These are phyloP conservation scores for Trinorchestia longiramus DNA, from an alignment of 1,140 invertebrate genomes.

Conservation along the genomic window DNA sequence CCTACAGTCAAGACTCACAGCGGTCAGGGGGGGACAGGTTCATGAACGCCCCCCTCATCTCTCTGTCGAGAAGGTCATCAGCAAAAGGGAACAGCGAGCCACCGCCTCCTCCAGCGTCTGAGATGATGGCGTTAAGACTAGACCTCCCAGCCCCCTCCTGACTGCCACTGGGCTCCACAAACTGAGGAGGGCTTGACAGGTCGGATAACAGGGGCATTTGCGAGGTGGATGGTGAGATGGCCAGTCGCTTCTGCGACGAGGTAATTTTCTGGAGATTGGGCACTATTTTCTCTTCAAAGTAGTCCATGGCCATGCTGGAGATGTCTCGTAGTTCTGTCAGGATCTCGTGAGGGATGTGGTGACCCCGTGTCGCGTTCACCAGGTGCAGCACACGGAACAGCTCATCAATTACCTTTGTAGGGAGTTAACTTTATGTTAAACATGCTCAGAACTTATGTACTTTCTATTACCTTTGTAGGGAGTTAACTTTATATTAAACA, in stretches of 20 bases:
- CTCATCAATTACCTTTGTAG: slow-evolving; percentile 90
- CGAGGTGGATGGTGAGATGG: not conserved
- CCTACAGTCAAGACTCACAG: too few species aligned
- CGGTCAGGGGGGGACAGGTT: not conserved
- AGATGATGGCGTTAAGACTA: slow-evolving; percentile 13
- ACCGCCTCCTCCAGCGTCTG: slow-evolving; percentile 15
- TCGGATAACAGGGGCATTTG: not conserved
- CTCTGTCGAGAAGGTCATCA: slow-evolving; percentile 47
- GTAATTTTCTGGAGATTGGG: slow-evolving; percentile 69
- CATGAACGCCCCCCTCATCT: not conserved
- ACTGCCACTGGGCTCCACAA: not conserved
- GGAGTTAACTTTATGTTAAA: too few species aligned
- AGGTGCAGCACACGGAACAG: slow-evolving; percentile 80
- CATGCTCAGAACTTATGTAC: too few species aligned
- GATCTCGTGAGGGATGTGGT: slow-evolving; percentile 85
- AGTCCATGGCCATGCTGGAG: slow-evolving; percentile 96
- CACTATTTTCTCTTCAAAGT: slow-evolving; percentile 92
- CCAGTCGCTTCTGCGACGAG: slow-evolving; percentile 53
- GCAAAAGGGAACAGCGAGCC: slow-evolving; percentile 17
- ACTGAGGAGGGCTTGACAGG: not conserved
- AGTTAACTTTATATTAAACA: too few species aligned
- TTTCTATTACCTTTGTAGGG: too few species aligned
- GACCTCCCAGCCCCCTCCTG: not conserved
- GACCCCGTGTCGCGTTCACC: slow-evolving; percentile 77
- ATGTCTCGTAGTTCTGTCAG: slow-evolving; percentile 90